Percentiles rank a stretch among this genome's conserved stretches.
phyloP scores from a whole-genome alignment of 37 sponge, comb jelly and placozoan genomes.

The Crambe crambe region DNA sequence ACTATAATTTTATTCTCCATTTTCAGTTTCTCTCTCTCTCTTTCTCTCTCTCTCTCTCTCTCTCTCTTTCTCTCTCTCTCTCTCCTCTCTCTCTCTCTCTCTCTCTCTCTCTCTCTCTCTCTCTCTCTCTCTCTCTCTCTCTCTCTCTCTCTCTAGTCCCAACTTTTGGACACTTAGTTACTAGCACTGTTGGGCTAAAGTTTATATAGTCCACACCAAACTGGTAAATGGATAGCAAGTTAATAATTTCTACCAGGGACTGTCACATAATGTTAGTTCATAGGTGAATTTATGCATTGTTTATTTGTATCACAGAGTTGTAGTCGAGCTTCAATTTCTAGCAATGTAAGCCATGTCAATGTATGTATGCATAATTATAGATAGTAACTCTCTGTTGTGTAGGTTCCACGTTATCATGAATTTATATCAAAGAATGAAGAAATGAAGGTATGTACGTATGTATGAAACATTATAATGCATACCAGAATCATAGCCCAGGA shows the following conservation, averaged over 20 bases:
- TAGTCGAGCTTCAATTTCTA: too few relatives aligned
- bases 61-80: neutral
- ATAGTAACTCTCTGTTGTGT: neutral
- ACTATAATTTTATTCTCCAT: neutral
- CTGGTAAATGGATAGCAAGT: too few relatives aligned
- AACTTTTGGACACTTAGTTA: neutral
- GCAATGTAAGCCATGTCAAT: too few relatives aligned
- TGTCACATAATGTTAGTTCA: too few relatives aligned
- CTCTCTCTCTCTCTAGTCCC: neutral
- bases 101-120: neutral
- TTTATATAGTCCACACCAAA: neutral
- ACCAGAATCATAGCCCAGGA: too few relatives aligned
- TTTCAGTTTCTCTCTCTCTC: neutral
- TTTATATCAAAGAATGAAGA: conserved; percentile 66
- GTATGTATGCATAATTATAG: conserved; percentile 3
- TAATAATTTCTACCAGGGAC: too few relatives aligned
- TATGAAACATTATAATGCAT: too few relatives aligned
- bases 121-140: neutral
- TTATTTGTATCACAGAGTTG: too few relatives aligned
- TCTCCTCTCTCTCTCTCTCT: neutral
- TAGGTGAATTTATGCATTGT: too few relatives aligned
- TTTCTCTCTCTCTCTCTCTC: neutral
- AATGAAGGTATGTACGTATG: conserved; percentile 80
- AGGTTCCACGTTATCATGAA: conserved; percentile 89
- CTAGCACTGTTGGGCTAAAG: neutral